These are phyloP conservation scores for Orius insidiosus DNA, from an alignment of 1,140 invertebrate species.

Conservation along the genomic window DNA sequence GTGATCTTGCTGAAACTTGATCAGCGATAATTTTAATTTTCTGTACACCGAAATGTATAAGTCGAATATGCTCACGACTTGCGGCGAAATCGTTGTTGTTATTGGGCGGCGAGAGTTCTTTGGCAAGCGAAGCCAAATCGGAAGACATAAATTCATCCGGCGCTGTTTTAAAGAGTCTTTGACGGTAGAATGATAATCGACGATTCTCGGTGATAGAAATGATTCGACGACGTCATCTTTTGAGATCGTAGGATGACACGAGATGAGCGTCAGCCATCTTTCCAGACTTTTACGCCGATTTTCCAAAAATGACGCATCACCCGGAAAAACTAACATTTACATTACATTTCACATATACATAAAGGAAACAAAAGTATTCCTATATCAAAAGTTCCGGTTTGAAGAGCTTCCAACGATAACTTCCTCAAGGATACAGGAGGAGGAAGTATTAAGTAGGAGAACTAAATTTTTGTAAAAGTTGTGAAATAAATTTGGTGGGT, in stretches of 20 bases:
- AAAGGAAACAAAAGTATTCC: conserved; percentile 7
- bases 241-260: conserved; percentile 53
- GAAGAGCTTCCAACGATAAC: too few species aligned
- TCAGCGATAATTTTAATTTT: conserved; percentile 42
- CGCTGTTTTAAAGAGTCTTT: conserved; percentile 40
- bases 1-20: conserved; percentile 34
- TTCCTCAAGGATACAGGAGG: too few species aligned
- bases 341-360: conserved; percentile 2
- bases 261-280: conserved; percentile 58
- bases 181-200: conserved; percentile 42
- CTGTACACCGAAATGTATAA: conserved; percentile 34
- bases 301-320: conserved; percentile 57
- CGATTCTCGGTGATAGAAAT: conserved; percentile 51
- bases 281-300: conserved; percentile 49
- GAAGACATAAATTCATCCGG: conserved; percentile 58
- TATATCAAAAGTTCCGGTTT: too few species aligned
- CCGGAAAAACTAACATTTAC: conserved; percentile 28
- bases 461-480: too few species aligned
- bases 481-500: too few species aligned
- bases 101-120: conserved; percentile 44
- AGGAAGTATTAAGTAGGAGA: too few species aligned
- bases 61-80: conserved; percentile 39
- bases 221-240: conserved; percentile 48
- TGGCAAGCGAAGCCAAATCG: conserved; percentile 43
- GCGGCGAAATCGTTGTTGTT: conserved; percentile 39